Percentiles rank a stretch among this genome's conserved stretches.
Conservation (phyloP, 2,797 vertebrate genomes). For the Thamnophis elegans region DNA sequence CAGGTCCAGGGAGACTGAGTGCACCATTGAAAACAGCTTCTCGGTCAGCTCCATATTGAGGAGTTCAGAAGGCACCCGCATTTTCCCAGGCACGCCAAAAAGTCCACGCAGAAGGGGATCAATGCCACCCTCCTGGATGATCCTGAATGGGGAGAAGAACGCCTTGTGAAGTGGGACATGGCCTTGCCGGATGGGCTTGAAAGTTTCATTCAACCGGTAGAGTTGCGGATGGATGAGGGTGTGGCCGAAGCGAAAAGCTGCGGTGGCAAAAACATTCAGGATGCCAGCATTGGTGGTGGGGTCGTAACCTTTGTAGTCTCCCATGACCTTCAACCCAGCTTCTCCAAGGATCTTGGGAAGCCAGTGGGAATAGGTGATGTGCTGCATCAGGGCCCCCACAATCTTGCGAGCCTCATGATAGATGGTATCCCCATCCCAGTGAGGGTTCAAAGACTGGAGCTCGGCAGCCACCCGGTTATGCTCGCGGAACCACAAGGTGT, state of each 20-base stretch:
- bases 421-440: constrained; percentile 71
- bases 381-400: constrained; percentile 73
- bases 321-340: constrained; percentile 69
- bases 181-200: constrained; percentile 69
- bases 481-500: constrained; percentile 74
- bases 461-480: constrained; percentile 65
- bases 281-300: constrained; percentile 67
- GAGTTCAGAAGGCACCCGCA: constrained; percentile 69
- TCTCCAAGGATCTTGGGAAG: constrained; percentile 72
- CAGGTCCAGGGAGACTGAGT: constrained; percentile 71
- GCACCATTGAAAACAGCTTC: constrained; percentile 74
- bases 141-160: constrained; percentile 74
- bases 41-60: constrained; percentile 74
- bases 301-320: constrained; percentile 70
- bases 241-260: constrained; percentile 74
- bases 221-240: constrained; percentile 73
- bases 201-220: constrained; percentile 67
- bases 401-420: constrained; percentile 72
- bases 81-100: constrained; percentile 72
- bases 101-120: constrained; percentile 72
- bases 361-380: constrained; percentile 72
- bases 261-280: constrained; percentile 71
- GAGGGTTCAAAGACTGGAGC: constrained; percentile 66
- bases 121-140: constrained; percentile 69
- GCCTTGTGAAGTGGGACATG: constrained; percentile 72